These are phyloP conservation scores for Drosophila nikananu DNA, from an alignment of 1,140 invertebrate genomes.

Conservation along the genomic window DNA sequence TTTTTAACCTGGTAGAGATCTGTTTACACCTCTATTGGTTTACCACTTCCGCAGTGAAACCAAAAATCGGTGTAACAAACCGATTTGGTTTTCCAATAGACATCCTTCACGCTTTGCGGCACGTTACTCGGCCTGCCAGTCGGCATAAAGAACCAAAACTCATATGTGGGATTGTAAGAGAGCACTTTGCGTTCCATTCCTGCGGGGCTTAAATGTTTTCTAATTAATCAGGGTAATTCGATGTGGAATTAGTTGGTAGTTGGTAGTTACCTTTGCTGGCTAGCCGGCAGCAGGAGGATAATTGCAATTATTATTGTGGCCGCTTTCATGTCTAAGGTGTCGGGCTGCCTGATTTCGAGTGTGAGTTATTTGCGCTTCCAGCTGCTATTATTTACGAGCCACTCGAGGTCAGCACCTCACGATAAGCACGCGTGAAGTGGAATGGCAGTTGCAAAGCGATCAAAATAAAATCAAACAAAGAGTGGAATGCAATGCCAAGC, in stretches of 20 bases:
- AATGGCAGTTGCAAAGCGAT: slow-evolving; percentile 10
- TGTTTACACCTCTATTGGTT: slow-evolving; percentile 7
- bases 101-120: slow-evolving; percentile 18
- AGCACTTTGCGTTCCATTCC: slow-evolving; percentile 12
- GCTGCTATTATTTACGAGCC: slow-evolving; percentile 45
- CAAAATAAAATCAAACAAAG: slow-evolving; percentile 14
- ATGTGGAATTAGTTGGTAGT: neutral
- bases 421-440: slow-evolving; percentile 49
- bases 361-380: slow-evolving; percentile 29
- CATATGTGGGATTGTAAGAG: slow-evolving; percentile 65
- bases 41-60: slow-evolving; percentile 41
- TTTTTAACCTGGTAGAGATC: neutral
- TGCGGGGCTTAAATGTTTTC: slow-evolving; percentile 5
- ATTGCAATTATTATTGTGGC: slow-evolving; percentile 34
- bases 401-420: slow-evolving; percentile 35
- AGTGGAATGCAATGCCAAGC: slow-evolving; percentile 45
- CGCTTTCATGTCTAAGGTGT: slow-evolving; percentile 44
- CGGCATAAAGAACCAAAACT: slow-evolving; percentile 61
- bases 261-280: slow-evolving; percentile 24
- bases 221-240: slow-evolving; percentile 4
- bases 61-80: slow-evolving; percentile 54
- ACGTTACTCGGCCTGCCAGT: slow-evolving; percentile 34
- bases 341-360: slow-evolving; percentile 43
- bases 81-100: slow-evolving; percentile 18
- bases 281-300: slow-evolving; percentile 31